phyloP scores from a whole-genome alignment of 1,140 invertebrate species.

The Melanaphis sacchari region DNA sequence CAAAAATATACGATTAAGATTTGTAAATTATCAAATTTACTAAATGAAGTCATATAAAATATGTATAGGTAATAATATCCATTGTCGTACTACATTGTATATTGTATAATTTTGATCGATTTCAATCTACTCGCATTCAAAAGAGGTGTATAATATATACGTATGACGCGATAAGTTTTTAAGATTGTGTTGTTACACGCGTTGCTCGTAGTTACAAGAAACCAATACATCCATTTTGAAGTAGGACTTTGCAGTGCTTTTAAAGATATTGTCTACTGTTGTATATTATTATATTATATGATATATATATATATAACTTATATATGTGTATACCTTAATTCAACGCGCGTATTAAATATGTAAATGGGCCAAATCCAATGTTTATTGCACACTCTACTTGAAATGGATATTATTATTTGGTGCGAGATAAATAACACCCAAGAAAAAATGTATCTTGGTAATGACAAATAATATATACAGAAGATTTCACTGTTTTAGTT shows the following conservation, averaged over 20 bases:
- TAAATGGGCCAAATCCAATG: neutral
- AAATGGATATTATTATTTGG: neutral
- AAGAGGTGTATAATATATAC: neutral
- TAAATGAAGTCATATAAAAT: neutral
- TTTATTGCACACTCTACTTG: neutral
- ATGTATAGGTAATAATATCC: neutral
- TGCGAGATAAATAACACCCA: neutral
- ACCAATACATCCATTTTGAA: constrained; percentile 21
- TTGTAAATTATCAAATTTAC: neutral
- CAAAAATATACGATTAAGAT: neutral
- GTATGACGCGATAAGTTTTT: neutral
- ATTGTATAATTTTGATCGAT: neutral
- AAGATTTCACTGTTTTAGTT: neutral
- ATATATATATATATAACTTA: neutral
- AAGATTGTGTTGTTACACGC: constrained; percentile 45
- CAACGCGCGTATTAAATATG: neutral
- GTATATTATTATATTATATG: neutral
- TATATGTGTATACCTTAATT: neutral
- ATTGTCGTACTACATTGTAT: neutral
- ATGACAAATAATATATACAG: neutral
- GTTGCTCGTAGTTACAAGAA: constrained; percentile 30
- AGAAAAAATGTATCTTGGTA: neutral
- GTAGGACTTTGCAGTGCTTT: neutral
- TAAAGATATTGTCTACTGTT: neutral
- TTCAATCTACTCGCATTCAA: neutral